Evolutionary conservation across 1,140 invertebrate species (phyloP), one percentile per base, ranked within the genome.

Genomic region (Tetragonula clypearis): DNA sequence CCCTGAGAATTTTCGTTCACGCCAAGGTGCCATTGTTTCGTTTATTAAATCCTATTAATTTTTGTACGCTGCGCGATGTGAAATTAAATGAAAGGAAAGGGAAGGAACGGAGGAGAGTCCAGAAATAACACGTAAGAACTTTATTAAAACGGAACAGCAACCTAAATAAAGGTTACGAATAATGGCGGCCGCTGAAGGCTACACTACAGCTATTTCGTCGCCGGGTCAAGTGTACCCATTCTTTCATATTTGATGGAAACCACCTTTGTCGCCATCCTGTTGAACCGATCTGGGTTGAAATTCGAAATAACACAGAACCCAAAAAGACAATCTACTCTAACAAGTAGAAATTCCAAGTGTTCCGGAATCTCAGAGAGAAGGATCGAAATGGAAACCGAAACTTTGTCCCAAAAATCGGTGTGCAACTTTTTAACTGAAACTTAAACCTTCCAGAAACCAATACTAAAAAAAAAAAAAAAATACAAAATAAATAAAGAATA

Each of bases 191-290:
- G 73, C 71, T 82, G 41, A 56, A 82, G 73, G 73, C 60, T 41
- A 55, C 62, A 30, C 73, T 76, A 41, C 58, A 76, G 56, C 73
- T 26, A 56, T 41, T 53, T 41, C 62, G 41, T 82, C 53, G 62
- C 35, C 49, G 56, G 73, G 81, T 68, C 81, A 76, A 82, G 81
- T 58, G 14, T 56, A 56, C 60, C 71, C 68, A 26, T 82, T 82
- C 30, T 82, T 66, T n/a, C 81, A 56, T 76, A 56, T 65, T 53
- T 76, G 72, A 66, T 41, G 62, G 66, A 82, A 62, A 4, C 72
- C 49, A 6, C 53, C 65, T 35, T 56, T 41, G 19, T 56, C 41
- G 26, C 30, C 5, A 21, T 23, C 1, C 5, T 74, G 53, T 53
- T 65, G 9, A 58, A 74, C 11, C 49, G 19, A 73, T 17, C n/a